Conservation (phyloP, 2,113 vertebrate species). For the Todiramphus chloris region DNA sequence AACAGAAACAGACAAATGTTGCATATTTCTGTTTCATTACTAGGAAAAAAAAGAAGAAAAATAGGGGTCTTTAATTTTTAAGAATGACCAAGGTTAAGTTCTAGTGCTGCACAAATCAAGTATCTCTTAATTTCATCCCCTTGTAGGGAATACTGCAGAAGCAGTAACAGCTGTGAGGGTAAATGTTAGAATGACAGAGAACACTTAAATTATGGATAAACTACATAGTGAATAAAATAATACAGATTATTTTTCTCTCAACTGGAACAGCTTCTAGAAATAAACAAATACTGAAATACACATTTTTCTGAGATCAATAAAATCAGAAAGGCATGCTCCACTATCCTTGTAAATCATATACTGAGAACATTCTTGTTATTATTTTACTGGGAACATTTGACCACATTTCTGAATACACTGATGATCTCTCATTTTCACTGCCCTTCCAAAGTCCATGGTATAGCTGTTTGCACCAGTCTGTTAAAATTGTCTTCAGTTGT, state of each 20-base stretch:
- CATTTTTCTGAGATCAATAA: not conserved
- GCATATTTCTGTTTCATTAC: not conserved
- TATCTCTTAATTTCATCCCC: not conserved
- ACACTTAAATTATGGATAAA: slow-evolving; percentile 7
- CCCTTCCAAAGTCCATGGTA: not conserved
- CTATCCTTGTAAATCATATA: not conserved
- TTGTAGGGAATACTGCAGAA: not conserved
- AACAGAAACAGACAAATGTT: not conserved
- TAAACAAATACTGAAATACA: slow-evolving; percentile 16
- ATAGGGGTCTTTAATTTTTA: slow-evolving; percentile 20
- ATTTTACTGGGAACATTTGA: not conserved
- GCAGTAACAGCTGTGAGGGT: not conserved
- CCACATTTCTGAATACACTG: not conserved
- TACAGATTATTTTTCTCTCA: not conserved
- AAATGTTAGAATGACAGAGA: slow-evolving; percentile 24
- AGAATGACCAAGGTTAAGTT: slow-evolving; percentile 28
- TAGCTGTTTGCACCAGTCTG: not conserved
- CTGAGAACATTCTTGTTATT: not conserved
- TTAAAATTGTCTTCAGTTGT: not conserved
- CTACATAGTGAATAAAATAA: not conserved
- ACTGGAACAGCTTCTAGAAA: slow-evolving; percentile 18
- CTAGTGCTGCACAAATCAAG: not conserved
- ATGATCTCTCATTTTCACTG: not conserved
- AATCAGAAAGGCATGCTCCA: not conserved
- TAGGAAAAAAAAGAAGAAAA: not conserved